phyloP scores from a whole-genome alignment of 2,888 invertebrate species.

The Endotricha flammealis region DNA sequence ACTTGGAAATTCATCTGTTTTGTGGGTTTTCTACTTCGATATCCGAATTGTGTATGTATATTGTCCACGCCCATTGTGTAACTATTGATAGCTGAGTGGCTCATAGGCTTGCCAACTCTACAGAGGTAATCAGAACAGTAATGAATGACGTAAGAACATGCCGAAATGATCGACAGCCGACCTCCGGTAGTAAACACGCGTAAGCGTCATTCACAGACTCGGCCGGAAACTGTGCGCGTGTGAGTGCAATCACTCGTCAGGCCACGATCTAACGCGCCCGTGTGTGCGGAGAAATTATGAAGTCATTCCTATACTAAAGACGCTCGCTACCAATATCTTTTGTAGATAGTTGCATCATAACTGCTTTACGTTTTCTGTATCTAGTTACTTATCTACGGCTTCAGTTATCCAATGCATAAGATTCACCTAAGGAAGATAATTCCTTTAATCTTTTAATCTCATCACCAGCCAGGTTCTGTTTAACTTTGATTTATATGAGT shows the following conservation, averaged over 20 bases:
- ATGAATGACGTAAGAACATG: constrained; percentile 54
- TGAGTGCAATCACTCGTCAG: constrained; percentile 27
- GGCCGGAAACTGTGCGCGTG: constrained; percentile 49
- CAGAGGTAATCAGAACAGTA: constrained; percentile 34
- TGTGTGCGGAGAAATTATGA: constrained; percentile 51
- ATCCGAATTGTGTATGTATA: too few species aligned
- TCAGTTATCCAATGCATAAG: background rate
- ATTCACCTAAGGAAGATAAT: too few species aligned
- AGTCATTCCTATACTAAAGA: constrained; percentile 56
- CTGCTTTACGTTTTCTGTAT: constrained; percentile 35
- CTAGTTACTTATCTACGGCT: constrained; percentile 11
- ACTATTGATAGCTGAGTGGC: constrained; percentile 1
- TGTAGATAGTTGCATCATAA: constrained; percentile 39
- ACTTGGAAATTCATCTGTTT: too few species aligned
- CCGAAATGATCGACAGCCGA: constrained; percentile 60
- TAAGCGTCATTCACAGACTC: constrained; percentile 65
- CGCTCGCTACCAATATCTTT: constrained; percentile 35
- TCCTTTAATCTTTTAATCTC: too few species aligned
- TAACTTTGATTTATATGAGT: background rate
- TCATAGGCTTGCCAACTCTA: constrained; percentile 13
- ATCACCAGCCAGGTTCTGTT: background rate
- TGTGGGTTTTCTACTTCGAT: too few species aligned
- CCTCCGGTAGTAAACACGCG: constrained; percentile 64
- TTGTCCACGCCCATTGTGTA: too few species aligned
- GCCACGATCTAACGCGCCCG: constrained; percentile 17